Percentiles rank a stretch among this genome's conserved stretches.
phyloP scores from a whole-genome alignment of 2,888 invertebrate genomes.

The Eupithecia exiguata region DNA sequence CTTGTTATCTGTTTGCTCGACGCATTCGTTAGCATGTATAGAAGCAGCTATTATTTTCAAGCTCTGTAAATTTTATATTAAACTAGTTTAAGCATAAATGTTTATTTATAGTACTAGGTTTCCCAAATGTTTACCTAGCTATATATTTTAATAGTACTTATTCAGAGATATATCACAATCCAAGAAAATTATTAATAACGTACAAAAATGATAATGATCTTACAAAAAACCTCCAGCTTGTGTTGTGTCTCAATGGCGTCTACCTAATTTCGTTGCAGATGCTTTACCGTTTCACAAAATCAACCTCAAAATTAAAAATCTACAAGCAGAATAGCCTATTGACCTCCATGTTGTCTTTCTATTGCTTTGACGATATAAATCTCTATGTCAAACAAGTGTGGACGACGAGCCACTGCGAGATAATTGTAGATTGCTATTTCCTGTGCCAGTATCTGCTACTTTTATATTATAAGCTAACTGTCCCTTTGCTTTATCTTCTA shows the following conservation, averaged over 20 bases:
- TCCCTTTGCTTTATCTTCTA: constrained; percentile 33
- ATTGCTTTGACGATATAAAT: constrained; percentile 61
- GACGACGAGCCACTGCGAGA: constrained; percentile 58
- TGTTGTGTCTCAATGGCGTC: neutral
- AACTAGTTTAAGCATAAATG: neutral
- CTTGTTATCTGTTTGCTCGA: constrained; percentile 26
- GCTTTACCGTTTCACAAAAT: neutral
- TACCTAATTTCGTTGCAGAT: neutral
- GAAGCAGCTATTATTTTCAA: neutral
- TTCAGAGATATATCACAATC: neutral
- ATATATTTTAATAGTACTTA: neutral
- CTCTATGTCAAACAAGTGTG: constrained; percentile 58
- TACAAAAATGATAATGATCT: neutral
- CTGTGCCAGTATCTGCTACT: constrained; percentile 71
- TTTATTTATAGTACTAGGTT: neutral
- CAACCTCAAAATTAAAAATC: constrained; percentile 44
- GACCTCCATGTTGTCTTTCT: constrained; percentile 51
- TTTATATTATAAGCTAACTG: constrained; percentile 65
- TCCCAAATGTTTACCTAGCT: neutral
- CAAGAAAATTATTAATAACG: neutral
- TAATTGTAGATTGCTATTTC: constrained; percentile 78
- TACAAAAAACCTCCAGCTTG: neutral
- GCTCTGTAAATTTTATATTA: neutral
- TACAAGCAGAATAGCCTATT: constrained; percentile 46
- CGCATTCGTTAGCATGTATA: constrained; percentile 15